Evolutionary conservation across 2,888 invertebrate genomes (phyloP), one percentile per base, ranked within the genome.

Genomic region (Trilocha varians): DNA sequence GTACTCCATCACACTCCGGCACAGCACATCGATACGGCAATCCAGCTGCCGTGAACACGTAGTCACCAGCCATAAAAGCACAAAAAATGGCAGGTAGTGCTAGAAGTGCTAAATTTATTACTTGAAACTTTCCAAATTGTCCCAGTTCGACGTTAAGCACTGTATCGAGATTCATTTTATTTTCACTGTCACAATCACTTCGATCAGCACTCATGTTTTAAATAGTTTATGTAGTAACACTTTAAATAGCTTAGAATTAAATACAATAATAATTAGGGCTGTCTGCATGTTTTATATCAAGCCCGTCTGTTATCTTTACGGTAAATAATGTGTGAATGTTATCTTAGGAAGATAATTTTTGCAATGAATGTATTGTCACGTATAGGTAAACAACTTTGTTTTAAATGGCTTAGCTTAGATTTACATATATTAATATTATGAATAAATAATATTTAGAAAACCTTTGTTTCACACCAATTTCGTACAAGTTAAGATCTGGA

Each of bases 1-100:
- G 44, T 5, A 55, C 48, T 38, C 56, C 64, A 38, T 82, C 82
- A 51, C 82, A 82, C 46, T 71, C 62, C 13, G 79, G 66, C 45
- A 82, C 57, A 8, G 55, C 52, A 57, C 82, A 82, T 36, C 82
- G 62, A 48, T 72, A 63, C 6, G 79, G 78, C 33, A 82, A 60
- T 47, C 53, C 70, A n/a, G 73, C 77, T 11, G 73, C 75, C 32
- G 82, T 78, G 47, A 82, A 82, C 57, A 82, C 65, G 41, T 80
- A 82, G 43, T 82, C 82, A 25, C 70, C 75, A 32, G 79, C 78
- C 73, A 79, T 73, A 45, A 71, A 77, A 16, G 73, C 82, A 38
- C 75, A 74, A 16, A 70, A 59, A 6, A 69, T 65, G 2, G 75
- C 65, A 3, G 79, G 76, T 18, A 80, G 39, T 16, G 70, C 60